Evolutionary conservation across 1,140 invertebrate species (phyloP).

Genomic region (Temnothorax longispinosus): DNA sequence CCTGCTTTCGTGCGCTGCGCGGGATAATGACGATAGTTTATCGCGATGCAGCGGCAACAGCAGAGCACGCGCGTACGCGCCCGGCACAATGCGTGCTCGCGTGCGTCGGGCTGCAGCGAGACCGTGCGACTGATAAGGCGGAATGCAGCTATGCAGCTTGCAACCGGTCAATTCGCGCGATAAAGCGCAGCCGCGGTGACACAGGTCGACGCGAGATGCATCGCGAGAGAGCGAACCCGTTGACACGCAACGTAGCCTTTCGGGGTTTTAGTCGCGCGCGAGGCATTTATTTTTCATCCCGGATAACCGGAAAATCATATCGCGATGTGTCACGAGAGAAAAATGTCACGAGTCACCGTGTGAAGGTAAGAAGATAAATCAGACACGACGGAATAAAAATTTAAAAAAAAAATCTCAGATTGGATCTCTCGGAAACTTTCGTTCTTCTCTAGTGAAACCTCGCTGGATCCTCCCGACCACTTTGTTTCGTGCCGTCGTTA

Average conservation of each 20-base stretch:
- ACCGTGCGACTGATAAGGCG: conserved; percentile 60
- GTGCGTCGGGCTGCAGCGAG: conserved; percentile 48
- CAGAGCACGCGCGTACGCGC: background rate
- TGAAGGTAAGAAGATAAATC: background rate
- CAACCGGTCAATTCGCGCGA: conserved; percentile 22
- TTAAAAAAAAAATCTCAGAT: background rate
- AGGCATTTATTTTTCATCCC: background rate
- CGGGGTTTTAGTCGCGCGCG: background rate
- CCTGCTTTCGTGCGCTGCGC: conserved; percentile 19
- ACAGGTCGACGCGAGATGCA: background rate
- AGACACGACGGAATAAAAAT: background rate
- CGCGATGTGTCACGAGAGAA: background rate
- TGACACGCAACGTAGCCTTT: background rate
- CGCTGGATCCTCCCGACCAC: background rate
- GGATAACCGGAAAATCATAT: background rate
- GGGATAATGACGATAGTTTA: conserved; percentile 32
- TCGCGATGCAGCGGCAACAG: conserved; percentile 15
- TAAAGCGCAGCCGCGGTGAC: conserved; percentile 52
- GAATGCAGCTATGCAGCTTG: conserved; percentile 10
- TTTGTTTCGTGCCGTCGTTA: background rate
- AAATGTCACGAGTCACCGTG: background rate
- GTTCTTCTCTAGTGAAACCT: background rate
- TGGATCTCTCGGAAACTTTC: background rate
- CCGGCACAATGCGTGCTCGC: background rate
- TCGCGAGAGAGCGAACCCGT: background rate